Evolutionary conservation across 2,888 invertebrate genomes (phyloP).

Genomic region (Terebella lapidaria): DNA sequence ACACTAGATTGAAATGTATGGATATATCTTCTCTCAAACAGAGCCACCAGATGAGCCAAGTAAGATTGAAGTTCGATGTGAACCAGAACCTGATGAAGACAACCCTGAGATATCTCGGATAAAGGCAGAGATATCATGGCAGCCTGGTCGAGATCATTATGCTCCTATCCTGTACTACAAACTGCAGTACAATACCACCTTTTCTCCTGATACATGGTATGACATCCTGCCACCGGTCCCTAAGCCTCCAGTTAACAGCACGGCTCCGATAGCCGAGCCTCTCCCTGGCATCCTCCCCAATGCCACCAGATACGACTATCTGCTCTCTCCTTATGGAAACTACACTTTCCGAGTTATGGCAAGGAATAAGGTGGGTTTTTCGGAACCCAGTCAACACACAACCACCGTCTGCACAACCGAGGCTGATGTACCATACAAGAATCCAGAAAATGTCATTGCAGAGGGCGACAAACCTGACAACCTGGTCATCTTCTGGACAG

Average conservation of each 20-base stretch:
- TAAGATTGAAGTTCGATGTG: slow-evolving; percentile 56
- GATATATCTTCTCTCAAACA: too few species aligned
- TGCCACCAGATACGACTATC: slow-evolving; percentile 27
- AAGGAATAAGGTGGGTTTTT: slow-evolving; percentile 50
- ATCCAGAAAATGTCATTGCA: slow-evolving; percentile 47
- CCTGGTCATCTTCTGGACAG: slow-evolving; percentile 51
- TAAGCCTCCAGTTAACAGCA: slow-evolving; percentile 12
- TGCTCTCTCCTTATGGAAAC: slow-evolving; percentile 42
- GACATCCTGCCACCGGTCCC: slow-evolving; percentile 62
- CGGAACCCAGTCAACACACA: slow-evolving; percentile 42
- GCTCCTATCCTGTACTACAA: slow-evolving; percentile 86
- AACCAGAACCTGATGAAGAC: slow-evolving; percentile 16
- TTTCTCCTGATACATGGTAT: slow-evolving; percentile 89
- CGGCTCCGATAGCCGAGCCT: slow-evolving; percentile 25
- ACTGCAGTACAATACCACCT: slow-evolving; percentile 88
- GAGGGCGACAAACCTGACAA: slow-evolving; percentile 39
- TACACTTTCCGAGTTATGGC: slow-evolving; percentile 52
- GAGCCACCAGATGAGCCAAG: slow-evolving; percentile 73
- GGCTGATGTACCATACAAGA: slow-evolving; percentile 34
- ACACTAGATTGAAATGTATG: too few species aligned
- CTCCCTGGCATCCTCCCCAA: slow-evolving; percentile 27
- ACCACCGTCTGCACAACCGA: slow-evolving; percentile 35
- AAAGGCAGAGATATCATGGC: slow-evolving; percentile 69
- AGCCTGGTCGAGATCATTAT: slow-evolving; percentile 87
- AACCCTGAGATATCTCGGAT: slow-evolving; percentile 2